Evolutionary conservation across 2,888 invertebrate species (phyloP).

Genomic region (Nomada fucata): DNA sequence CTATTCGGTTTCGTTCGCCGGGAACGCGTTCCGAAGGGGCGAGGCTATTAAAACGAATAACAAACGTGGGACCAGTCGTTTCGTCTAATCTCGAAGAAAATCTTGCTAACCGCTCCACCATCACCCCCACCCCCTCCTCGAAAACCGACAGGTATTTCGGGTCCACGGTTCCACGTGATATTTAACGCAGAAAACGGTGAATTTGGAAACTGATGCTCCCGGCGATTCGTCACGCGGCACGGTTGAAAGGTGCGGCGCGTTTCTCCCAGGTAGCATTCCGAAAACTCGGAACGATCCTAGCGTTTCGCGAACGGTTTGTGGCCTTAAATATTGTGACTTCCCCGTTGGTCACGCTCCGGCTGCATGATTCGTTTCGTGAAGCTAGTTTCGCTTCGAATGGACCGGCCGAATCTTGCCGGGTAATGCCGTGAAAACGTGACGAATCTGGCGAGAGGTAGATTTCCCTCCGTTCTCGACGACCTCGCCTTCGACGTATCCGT

Average conservation of each 20-base stretch:
- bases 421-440: not conserved
- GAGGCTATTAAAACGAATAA: not conserved
- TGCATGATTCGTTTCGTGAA: conserved; percentile 1
- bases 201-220: conserved; percentile 44
- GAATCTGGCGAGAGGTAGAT: not conserved
- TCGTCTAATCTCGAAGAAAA: conserved; percentile 44
- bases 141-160: conserved; percentile 30
- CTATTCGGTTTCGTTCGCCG: not conserved
- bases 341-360: conserved; percentile 41
- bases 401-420: not conserved
- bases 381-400: not conserved
- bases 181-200: conserved; percentile 39
- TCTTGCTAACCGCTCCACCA: conserved; percentile 30
- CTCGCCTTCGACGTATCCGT: not conserved
- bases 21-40: not conserved
- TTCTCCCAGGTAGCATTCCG: conserved; percentile 48
- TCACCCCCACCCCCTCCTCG: too few species aligned
- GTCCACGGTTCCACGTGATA: conserved; percentile 32
- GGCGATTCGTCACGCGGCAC: conserved; percentile 52
- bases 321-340: conserved; percentile 51
- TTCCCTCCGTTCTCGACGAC: not conserved
- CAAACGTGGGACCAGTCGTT: conserved; percentile 6
- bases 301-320: conserved; percentile 30
- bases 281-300: conserved; percentile 37
- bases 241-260: conserved; percentile 43